These are phyloP conservation scores for Limulus polyphemus DNA, from an alignment of 2,888 invertebrate species.

Conservation along the genomic window DNA sequence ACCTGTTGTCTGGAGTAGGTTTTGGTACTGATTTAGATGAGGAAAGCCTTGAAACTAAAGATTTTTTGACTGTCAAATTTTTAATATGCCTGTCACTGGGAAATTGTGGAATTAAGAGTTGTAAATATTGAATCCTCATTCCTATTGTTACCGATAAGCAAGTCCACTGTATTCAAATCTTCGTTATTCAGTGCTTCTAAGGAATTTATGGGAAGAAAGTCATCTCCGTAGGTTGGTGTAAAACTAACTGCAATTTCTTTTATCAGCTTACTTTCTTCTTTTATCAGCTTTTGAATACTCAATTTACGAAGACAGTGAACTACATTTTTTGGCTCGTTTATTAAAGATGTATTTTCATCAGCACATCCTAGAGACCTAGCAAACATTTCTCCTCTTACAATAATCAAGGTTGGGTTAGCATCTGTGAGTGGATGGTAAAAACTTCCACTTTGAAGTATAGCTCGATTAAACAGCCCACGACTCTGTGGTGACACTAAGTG, in stretches of 20 bases:
- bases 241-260: constrained; percentile 27
- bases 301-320: constrained; percentile 20
- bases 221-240: constrained; percentile 9
- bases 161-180: constrained; percentile 6
- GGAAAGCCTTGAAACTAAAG: not conserved
- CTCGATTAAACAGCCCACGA: constrained; percentile 24
- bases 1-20: not conserved
- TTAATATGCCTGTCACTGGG: not conserved
- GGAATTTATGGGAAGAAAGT: constrained; percentile 14
- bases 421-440: constrained; percentile 10
- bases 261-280: constrained; percentile 21
- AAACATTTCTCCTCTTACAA: constrained; percentile 1
- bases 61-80: not conserved
- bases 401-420: not conserved
- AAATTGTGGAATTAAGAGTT: too few relatives aligned
- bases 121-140: constrained; percentile 9
- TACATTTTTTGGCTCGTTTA: constrained; percentile 1
- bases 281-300: constrained; percentile 13
- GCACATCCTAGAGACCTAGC: constrained; percentile 9
- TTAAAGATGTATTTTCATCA: not conserved
- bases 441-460: constrained; percentile 30
- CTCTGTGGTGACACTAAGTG: constrained; percentile 20
- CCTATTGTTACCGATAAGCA: constrained; percentile 11
- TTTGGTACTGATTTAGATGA: not conserved
- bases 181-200: constrained; percentile 7